A percentile compares a stretch with the other conserved stretches of the same genome.
phyloP scores from a whole-genome alignment of 2,888 invertebrate species.

The Limnephilus rhombicus region DNA sequence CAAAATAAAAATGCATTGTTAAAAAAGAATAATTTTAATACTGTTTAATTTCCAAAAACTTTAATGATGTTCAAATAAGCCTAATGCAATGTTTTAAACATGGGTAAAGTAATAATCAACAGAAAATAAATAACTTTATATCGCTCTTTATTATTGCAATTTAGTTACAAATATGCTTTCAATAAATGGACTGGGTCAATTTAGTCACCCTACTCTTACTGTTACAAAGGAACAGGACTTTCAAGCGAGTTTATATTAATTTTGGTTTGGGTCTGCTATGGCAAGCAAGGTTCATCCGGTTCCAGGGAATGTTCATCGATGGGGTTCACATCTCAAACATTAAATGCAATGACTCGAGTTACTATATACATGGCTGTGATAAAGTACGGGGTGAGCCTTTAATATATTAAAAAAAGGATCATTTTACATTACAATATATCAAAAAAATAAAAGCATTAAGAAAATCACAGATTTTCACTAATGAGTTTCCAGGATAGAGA shows the following conservation, averaged over 20 bases:
- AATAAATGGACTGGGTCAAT: slow-evolving; percentile 21
- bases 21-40: slow-evolving; percentile 45
- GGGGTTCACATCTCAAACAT: not conserved
- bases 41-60: slow-evolving; percentile 36
- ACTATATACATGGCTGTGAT: not conserved
- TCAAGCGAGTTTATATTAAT: not conserved
- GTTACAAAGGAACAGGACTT: not conserved
- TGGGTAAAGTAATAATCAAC: slow-evolving; percentile 37
- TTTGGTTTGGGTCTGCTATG: not conserved
- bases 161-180: not conserved
- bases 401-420: not conserved
- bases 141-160: slow-evolving; percentile 36
- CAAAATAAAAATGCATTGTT: slow-evolving; percentile 33
- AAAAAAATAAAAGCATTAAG: not conserved
- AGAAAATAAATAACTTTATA: slow-evolving; percentile 46
- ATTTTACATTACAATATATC: not conserved
- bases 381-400: not conserved
- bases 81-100: slow-evolving; percentile 36
- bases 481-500: not conserved
- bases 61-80: slow-evolving; percentile 43
- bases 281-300: not conserved
- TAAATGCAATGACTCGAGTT: not conserved
- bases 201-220: not conserved
- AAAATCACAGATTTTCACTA: not conserved
- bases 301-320: not conserved